A percentile compares a stretch with the other conserved stretches of the same genome.
Evolutionary conservation across 2,888 invertebrate genomes (phyloP).

Genomic region (Schizaphis graminum): DNA sequence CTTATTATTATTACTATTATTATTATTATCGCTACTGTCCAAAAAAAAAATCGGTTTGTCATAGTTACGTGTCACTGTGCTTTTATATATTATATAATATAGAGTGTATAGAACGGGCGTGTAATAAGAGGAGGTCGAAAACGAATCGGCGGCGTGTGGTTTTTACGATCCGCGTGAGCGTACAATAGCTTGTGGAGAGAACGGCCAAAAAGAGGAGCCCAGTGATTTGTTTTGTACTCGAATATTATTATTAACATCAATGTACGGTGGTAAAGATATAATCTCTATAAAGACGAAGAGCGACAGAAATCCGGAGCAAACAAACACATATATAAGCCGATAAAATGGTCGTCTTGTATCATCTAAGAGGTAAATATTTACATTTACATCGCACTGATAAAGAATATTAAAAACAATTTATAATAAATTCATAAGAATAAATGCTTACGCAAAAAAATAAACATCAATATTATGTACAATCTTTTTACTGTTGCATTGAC

Average conservation of each 20-base stretch:
- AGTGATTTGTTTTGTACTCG: neutral
- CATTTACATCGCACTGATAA: neutral
- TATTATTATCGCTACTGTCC: slow-evolving; percentile 21
- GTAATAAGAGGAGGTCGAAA: neutral
- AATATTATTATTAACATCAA: neutral
- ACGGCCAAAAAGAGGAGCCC: neutral
- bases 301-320: neutral
- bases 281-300: neutral
- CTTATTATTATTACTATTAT: slow-evolving; percentile 53
- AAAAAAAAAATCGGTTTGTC: slow-evolving; percentile 41
- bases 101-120: neutral
- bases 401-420: neutral
- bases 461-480: neutral
- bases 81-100: slow-evolving; percentile 5
- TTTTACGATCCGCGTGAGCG: slow-evolving; percentile 40
- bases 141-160: slow-evolving; percentile 31
- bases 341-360: neutral
- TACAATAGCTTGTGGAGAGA: neutral
- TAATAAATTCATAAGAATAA: neutral
- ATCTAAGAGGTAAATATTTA: neutral
- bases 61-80: neutral
- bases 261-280: neutral
- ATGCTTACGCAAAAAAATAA: neutral
- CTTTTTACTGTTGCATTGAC: neutral
- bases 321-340: neutral